Evolutionary conservation across 2,113 vertebrate species (phyloP), one percentile per base, ranked within the genome.

Genomic region (Muscicapa adusta): DNA sequence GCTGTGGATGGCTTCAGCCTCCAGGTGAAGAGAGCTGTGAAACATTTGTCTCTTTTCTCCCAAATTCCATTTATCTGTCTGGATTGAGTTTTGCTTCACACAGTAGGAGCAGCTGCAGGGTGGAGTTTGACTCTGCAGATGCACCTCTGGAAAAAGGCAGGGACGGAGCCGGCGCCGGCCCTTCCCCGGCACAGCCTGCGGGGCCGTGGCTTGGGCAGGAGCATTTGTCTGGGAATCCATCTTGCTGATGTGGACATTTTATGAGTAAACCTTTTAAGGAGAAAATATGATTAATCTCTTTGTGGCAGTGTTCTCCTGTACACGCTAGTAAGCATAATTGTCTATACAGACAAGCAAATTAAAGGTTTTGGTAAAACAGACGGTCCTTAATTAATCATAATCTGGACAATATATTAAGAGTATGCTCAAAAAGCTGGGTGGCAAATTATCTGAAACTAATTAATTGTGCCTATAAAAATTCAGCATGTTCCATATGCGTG

Each of bases 31-130:
- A 75, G 67, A 95, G 24, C 75, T 92, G n/a, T 72, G 72, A 81
- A 95, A 78, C 8, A 23, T 73, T 71, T 5, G 4, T 66, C 82
- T 94, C 61, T 90, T 53, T 72, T 54, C n/a, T 47, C 87, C 45
- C 40, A 29, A 66, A 70, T 85, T 61, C 71, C 68, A 43, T 95
- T 96, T 94, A 77, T 96, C 77, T 94, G 38, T 94, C 76, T 81
- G 58, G 77, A 28, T 47, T 83, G 74, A 66, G 63, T 97, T 96
- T 81, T 91, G 43, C 65, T 45, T 65, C 4, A 0, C 68, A 4
- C 6, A 25, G 60, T 81, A 47, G 72, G 61, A 80, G 78, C 95
- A 96, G 94, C 96, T 97, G 92, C 61, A 73, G 88, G 93, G 91
- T 93, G 91, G 94, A 73, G 91, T 86, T 70, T 67, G 62, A 10